Conservation (phyloP, 2,888 invertebrate species). For the Oxytorus armatus region DNA sequence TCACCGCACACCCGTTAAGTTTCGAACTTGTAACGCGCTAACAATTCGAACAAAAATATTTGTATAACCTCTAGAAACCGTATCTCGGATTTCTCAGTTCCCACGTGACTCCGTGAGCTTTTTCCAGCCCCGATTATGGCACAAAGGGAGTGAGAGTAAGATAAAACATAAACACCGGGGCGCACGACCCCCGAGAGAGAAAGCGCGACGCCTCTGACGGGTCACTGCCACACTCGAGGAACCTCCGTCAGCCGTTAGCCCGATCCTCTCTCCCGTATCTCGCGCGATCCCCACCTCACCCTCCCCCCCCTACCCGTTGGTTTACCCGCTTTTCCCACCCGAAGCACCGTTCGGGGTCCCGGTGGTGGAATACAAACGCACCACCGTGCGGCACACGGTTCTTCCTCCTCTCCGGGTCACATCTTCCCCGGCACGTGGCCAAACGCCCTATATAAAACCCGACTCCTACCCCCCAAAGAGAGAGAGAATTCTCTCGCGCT, state of each 20-base stretch:
- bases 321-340: slow-evolving; percentile 72
- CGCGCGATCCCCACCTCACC: slow-evolving; percentile 70
- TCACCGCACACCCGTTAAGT: no score
- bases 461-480: slow-evolving; percentile 65
- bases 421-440: slow-evolving; percentile 65
- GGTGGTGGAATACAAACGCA: slow-evolving; percentile 66
- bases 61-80: no score
- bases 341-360: slow-evolving; percentile 63
- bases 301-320: slow-evolving; percentile 77
- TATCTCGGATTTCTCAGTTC: not conserved
- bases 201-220: slow-evolving; percentile 50
- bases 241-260: slow-evolving; percentile 71
- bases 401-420: slow-evolving; percentile 60
- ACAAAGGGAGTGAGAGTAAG: no score
- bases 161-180: no score
- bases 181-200: slow-evolving; percentile 41
- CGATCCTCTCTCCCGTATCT: slow-evolving; percentile 67
- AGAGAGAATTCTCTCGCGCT: slow-evolving; percentile 55
- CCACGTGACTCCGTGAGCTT: slow-evolving; percentile 36
- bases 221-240: slow-evolving; percentile 56
- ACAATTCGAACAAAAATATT: no score
- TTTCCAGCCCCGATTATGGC: no score
- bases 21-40: no score
- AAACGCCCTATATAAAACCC: slow-evolving; percentile 31
- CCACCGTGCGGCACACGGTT: slow-evolving; percentile 64